A percentile compares a stretch with the other conserved stretches of the same genome.
Evolutionary conservation across 37 sponge, comb jelly and placozoan species (phyloP).

Genomic region (Mnemiopsis leidyi): DNA sequence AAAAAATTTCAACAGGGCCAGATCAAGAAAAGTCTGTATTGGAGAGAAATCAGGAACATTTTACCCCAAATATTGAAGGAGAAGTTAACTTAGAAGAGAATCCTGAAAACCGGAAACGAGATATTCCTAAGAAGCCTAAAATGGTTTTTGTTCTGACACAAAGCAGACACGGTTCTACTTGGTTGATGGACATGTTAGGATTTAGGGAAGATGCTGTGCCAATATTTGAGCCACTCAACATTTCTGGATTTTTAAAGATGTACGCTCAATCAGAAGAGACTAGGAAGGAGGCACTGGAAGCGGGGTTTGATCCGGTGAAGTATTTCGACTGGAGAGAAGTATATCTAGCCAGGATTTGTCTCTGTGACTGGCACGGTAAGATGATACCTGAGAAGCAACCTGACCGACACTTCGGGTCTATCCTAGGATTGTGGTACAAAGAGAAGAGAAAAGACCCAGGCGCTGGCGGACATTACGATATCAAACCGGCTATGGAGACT

Average conservation of each 20-base stretch:
- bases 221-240: conserved; percentile 35
- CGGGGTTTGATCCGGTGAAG: not conserved
- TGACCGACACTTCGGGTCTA: not conserved
- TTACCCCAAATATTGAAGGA: too few relatives aligned
- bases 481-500: not conserved
- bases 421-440: not conserved
- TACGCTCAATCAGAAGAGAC: not conserved
- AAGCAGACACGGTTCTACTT: conserved; percentile 7
- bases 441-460: not conserved
- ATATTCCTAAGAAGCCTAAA: not conserved
- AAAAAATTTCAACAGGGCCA: too few relatives aligned
- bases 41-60: not conserved
- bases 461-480: not conserved
- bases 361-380: not conserved
- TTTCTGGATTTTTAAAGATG: conserved; percentile 1
- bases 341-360: not conserved
- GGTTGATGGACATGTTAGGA: not conserved
- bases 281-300: not conserved
- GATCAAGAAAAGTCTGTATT: too few relatives aligned
- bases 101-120: too few relatives aligned
- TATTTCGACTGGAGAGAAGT: not conserved
- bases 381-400: not conserved
- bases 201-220: not conserved
- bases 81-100: too few relatives aligned
- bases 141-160: conserved; percentile 51